phyloP scores from a whole-genome alignment of 2,888 invertebrate species.

The Gandaritis pyraliata region DNA sequence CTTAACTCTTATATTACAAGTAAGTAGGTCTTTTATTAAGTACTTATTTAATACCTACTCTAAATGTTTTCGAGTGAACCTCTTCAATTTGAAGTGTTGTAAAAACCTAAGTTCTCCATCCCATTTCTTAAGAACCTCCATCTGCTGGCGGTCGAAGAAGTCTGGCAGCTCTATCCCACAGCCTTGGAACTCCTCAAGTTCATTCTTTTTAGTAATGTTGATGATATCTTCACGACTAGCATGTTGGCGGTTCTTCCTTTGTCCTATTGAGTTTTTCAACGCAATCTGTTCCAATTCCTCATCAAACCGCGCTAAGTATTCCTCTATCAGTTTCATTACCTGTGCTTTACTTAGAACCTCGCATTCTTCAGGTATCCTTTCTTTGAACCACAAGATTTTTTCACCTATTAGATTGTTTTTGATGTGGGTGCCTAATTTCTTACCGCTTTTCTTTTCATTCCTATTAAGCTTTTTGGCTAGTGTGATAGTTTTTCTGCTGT shows the following conservation, averaged over 20 bases:
- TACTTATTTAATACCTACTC: conserved; percentile 39
- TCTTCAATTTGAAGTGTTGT: conserved; percentile 86
- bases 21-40: no score
- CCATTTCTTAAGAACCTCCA: conserved; percentile 86
- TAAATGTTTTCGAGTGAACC: conserved; percentile 80
- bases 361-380: conserved; percentile 84
- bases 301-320: conserved; percentile 85
- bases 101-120: conserved; percentile 87
- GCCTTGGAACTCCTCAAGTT: conserved; percentile 89
- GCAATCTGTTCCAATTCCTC: conserved; percentile 91
- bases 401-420: conserved; percentile 90
- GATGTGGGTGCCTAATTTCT: conserved; percentile 86
- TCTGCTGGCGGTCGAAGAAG: conserved; percentile 84
- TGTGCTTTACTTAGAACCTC: conserved; percentile 85
- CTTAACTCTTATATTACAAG: no score
- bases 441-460: conserved; percentile 85
- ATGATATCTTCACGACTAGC: conserved; percentile 92
- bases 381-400: conserved; percentile 91
- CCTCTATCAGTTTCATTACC: conserved; percentile 83
- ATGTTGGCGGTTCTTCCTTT: conserved; percentile 90
- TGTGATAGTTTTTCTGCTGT: conserved; percentile 92
- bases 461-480: conserved; percentile 88
- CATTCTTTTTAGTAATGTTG: conserved; percentile 89
- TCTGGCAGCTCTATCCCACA: conserved; percentile 93
- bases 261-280: conserved; percentile 90